Conservation (phyloP, 1,140 invertebrate species). For the Drosophila kanapiae region DNA sequence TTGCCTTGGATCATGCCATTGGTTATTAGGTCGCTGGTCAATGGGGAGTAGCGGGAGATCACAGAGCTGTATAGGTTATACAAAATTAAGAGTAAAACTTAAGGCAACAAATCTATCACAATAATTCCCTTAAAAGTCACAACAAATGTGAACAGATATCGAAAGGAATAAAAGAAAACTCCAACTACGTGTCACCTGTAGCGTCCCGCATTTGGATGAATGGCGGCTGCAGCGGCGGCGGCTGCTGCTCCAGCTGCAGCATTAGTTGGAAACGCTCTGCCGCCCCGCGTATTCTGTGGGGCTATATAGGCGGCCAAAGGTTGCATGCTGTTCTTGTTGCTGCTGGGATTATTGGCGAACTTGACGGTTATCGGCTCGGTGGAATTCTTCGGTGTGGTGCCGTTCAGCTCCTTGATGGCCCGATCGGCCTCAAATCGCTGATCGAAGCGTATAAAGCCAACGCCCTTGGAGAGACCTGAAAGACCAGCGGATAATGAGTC, state of each 20-base stretch:
- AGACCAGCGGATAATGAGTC: not conserved
- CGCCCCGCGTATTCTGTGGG: constrained; percentile 88
- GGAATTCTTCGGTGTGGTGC: constrained; percentile 97
- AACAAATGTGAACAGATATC: not conserved
- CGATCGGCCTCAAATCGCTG: constrained; percentile 98
- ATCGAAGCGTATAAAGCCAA: constrained; percentile 99
- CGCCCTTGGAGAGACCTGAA: constrained; percentile 98
- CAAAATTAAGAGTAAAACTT: not conserved
- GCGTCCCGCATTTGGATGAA: constrained; percentile 93
- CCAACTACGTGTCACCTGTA: constrained; percentile 90
- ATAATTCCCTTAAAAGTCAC: not conserved
- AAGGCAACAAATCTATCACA: not conserved
- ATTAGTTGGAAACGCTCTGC: constrained; percentile 92
- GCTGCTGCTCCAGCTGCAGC: constrained; percentile 87
- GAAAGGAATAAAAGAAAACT: no score
- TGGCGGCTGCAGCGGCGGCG: constrained; percentile 89
- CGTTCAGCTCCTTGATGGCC: constrained; percentile 99
- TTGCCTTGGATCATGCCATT: constrained; percentile 94
- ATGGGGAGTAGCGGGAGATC: constrained; percentile 93
- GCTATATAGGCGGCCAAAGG: constrained; percentile 97
- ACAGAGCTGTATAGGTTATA: constrained; percentile 64
- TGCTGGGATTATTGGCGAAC: constrained; percentile 99
- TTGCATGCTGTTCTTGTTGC: constrained; percentile 96
- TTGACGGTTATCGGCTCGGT: constrained; percentile 99
- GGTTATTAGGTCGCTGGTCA: constrained; percentile 96